These are phyloP conservation scores for Theonella swinhoei DNA, from an alignment of 37 sponge, comb jelly and placozoan genomes.

Conservation along the genomic window DNA sequence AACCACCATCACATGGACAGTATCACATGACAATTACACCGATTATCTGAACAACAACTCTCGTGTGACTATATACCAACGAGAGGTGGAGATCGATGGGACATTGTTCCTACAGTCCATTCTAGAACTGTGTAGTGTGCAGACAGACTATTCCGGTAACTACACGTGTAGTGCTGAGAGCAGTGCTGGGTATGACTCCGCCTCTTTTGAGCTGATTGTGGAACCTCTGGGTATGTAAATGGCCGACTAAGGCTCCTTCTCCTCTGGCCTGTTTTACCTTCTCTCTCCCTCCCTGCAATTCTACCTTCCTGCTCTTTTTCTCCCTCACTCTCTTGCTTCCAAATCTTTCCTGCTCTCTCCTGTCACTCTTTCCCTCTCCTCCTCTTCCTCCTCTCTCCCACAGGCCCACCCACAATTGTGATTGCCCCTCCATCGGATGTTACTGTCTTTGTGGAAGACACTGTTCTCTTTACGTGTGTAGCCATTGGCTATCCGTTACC, in stretches of 20 bases:
- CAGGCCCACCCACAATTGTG: conserved; percentile 1
- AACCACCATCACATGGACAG: conserved; percentile 32
- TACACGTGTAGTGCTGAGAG: conserved; percentile 1
- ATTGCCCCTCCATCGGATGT: not conserved
- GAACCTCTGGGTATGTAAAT: not conserved
- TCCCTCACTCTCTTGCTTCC: conserved; percentile 23
- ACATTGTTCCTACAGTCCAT: not conserved
- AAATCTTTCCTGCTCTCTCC: not conserved
- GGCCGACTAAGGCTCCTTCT: no score
- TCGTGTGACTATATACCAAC: not conserved
- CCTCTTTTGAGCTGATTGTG: not conserved
- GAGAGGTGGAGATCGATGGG: not conserved
- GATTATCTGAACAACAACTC: not conserved
- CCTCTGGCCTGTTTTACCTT: not conserved
- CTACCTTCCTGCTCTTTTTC: conserved; percentile 8
- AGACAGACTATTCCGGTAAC: not conserved
- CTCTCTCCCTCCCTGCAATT: no score
- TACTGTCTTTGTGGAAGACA: not conserved
- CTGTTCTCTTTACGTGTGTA: conserved; percentile 18
- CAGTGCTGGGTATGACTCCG: not conserved
- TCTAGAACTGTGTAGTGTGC: not conserved
- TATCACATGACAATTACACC: not conserved
- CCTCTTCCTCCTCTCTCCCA: not conserved
- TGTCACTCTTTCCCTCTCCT: not conserved
- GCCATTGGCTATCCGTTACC: conserved; percentile 22